Base-by-base conservation (phyloP, 2,797 vertebrate species). In the Pelobates cultripes region DNA sequence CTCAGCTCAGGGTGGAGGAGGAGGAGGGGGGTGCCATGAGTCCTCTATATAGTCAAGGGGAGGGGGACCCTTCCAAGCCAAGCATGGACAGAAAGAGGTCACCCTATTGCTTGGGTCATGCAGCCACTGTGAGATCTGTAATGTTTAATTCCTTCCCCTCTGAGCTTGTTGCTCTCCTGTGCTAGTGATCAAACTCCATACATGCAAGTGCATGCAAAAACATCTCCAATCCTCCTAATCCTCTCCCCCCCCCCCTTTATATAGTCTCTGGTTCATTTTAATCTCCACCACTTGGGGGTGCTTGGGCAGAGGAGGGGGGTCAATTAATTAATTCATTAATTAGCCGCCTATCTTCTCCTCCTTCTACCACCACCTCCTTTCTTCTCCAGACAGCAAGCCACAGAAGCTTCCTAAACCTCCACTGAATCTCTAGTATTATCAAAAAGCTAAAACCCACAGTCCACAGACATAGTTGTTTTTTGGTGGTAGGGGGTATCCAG, bases 11-110 rank as follows among this genome's bases (percentile, higher is more conserved):
- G 40, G 28, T 28, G 28, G 28, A 28, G 28, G 28, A 28, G 47
- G 47, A 86, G 70, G 81, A 88, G 86, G 88, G 15, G 81, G 66
- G 60, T 75, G 64, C 75, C 51, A 84, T 68, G 44, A 87, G 77
- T 82, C 84, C 87, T 85, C 87, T 87, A 85, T 87, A 87, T 84
- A 86, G 85, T 79, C 89, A 88, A 71, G 82, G 77, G 81, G 88
- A 87, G 82, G 89, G 88, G 86, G 86, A 77, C 86, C 88, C 85
- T 87, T 79, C 87, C 88, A 86, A 86, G 82, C 84, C 89, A 88
- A 88, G 89, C 86, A 88, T 14, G 79, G 88, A 82, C 90, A 91
- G 90, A 90, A 91, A 91, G 91, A 93, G 92, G 92, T 93, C 92
- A 92, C 87, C 90, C 87, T 87, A 87, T 89, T 87, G 90, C 90